These are phyloP conservation scores for Portunus trituberculatus DNA, from an alignment of 1,140 invertebrate species.

Conservation along the genomic window DNA sequence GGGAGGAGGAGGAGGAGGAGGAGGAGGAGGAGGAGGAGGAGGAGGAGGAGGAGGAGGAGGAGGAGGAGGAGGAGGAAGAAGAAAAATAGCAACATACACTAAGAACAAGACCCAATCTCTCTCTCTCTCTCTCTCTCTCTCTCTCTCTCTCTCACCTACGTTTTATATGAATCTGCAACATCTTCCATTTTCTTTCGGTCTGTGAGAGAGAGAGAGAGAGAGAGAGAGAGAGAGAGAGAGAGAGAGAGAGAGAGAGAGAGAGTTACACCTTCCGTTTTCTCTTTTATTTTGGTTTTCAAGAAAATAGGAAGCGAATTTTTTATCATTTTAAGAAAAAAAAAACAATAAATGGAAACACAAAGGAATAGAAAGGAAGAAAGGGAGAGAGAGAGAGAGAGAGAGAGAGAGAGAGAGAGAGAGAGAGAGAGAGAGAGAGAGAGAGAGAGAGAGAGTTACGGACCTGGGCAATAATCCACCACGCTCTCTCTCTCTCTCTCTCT, in stretches of 20 bases:
- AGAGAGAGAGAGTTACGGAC: background rate
- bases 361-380: conserved; percentile 25
- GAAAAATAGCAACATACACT: background rate
- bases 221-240: background rate
- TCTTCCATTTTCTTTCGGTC: too few relatives aligned
- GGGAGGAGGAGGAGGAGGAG: background rate
- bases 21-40: background rate
- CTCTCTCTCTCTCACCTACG: conserved; percentile 31
- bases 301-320: background rate
- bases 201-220: background rate
- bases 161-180: background rate
- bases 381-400: conserved; percentile 41
- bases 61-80: background rate
- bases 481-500: background rate
- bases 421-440: conserved; percentile 45
- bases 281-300: background rate
- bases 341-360: background rate
- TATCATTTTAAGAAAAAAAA: background rate
- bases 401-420: conserved; percentile 46
- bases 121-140: conserved; percentile 44
- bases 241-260: too few relatives aligned
- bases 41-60: background rate
- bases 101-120: background rate
- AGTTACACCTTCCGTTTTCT: background rate
- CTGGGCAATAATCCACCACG: background rate